These are phyloP conservation scores for Stichodactyla helianthus DNA, from an alignment of 64 coral and sea anemone genomes.

Conservation along the genomic window DNA sequence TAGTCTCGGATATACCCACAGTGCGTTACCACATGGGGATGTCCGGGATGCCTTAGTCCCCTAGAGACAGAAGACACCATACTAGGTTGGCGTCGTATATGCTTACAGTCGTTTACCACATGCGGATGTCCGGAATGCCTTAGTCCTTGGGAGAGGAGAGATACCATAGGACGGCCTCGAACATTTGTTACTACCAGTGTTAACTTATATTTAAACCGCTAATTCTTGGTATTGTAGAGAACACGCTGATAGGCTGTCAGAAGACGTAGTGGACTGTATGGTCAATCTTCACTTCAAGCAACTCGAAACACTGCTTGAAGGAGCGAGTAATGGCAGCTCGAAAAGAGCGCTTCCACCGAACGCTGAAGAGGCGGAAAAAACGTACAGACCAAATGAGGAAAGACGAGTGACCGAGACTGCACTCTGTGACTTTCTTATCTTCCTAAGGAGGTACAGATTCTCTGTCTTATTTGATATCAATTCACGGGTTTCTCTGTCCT, in stretches of 20 bases:
- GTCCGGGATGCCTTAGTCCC: no score
- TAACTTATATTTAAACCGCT: not conserved
- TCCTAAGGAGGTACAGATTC: constrained; percentile 36
- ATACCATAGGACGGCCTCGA: no score
- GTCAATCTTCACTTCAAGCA: constrained; percentile 62
- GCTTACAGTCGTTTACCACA: no score
- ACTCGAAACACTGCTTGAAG: constrained; percentile 40
- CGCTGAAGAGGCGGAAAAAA: constrained; percentile 7
- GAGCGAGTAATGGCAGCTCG: constrained; percentile 10
- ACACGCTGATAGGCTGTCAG: constrained; percentile 66
- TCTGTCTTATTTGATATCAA: no score
- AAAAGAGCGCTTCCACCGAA: not conserved
- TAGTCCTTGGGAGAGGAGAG: no score
- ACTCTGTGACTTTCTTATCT: constrained; percentile 79
- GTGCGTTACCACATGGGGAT: no score
- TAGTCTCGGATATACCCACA: no score
- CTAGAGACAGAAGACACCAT: no score
- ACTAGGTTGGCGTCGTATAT: no score
- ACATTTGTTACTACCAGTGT: no score
- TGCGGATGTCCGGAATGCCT: no score
- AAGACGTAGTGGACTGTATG: constrained; percentile 49
- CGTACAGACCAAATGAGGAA: constrained; percentile 39
- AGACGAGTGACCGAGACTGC: constrained; percentile 59
- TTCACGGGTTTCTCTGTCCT: no score
- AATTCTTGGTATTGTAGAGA: constrained; percentile 23